These are phyloP conservation scores for Oscheius onirici DNA, from an alignment of 2,888 invertebrate species.

Conservation along the genomic window DNA sequence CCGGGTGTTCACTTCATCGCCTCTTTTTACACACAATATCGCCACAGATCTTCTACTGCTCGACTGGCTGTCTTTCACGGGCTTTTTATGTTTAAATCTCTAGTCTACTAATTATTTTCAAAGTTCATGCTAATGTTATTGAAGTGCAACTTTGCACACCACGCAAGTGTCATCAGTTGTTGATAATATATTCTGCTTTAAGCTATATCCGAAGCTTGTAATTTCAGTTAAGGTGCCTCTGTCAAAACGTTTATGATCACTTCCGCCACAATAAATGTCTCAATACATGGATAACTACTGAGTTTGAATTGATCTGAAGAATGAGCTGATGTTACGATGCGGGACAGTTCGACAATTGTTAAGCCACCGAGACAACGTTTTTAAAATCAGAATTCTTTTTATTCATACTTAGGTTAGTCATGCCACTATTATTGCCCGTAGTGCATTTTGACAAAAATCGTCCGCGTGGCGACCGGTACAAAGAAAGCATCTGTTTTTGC, in stretches of 20 bases:
- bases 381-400: too few species aligned
- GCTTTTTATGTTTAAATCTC: background rate
- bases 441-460: too few species aligned
- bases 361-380: too few species aligned
- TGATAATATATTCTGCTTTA: conserved; percentile 15
- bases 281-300: too few species aligned
- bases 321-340: too few species aligned
- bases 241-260: background rate
- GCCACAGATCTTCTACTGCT: conserved; percentile 22
- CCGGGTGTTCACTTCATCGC: conserved; percentile 18
- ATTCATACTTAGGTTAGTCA: too few species aligned
- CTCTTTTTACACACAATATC: conserved; percentile 9
- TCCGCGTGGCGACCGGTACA: too few species aligned
- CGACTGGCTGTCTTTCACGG: conserved; percentile 30
- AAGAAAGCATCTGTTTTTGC: too few species aligned
- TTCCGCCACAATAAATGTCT: background rate
- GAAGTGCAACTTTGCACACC: background rate
- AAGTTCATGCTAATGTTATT: background rate
- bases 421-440: too few species aligned
- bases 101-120: background rate
- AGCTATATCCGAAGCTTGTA: background rate
- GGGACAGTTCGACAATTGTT: too few species aligned
- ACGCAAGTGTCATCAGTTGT: conserved; percentile 4
- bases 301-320: too few species aligned
- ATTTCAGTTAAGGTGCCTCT: conserved; percentile 1